phyloP scores from a whole-genome alignment of 2,113 vertebrate species.

The Brachionichthys hirsutus region DNA sequence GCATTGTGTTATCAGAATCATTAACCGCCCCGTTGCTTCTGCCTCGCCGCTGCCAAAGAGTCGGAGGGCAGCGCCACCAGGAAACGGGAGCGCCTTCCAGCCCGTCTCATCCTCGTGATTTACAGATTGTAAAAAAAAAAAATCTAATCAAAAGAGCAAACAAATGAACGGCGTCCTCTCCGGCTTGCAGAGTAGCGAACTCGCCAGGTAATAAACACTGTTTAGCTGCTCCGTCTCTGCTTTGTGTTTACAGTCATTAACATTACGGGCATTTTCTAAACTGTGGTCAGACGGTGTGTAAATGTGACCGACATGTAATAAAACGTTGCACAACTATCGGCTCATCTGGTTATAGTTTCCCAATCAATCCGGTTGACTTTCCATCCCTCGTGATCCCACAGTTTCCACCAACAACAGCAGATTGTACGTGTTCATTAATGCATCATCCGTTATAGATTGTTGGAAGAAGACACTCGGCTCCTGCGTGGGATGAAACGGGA shows the following conservation, averaged over 20 bases:
- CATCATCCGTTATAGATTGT: too few species aligned
- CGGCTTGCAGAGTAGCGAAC: slow-evolving; percentile 38
- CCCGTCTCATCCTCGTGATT: slow-evolving; percentile 17
- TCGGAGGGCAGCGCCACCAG: slow-evolving; percentile 10
- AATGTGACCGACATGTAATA: neutral
- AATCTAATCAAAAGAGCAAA: slow-evolving; percentile 11
- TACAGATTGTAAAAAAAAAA: neutral
- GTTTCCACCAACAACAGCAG: neutral
- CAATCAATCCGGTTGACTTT: too few species aligned
- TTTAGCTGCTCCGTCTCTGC: slow-evolving; percentile 32
- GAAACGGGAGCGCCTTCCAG: slow-evolving; percentile 22
- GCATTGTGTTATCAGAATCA: slow-evolving; percentile 50
- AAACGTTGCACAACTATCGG: slow-evolving; percentile 4
- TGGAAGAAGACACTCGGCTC: too few species aligned
- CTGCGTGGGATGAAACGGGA: too few species aligned
- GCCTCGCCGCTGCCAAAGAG: slow-evolving; percentile 18
- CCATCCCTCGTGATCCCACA: too few species aligned
- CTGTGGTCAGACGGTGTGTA: neutral
- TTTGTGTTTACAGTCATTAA: slow-evolving; percentile 41
- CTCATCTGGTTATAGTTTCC: neutral
- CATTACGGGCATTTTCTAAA: slow-evolving; percentile 13
- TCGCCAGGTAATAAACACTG: slow-evolving; percentile 27
- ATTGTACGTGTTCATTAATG: neutral
- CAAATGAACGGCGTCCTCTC: slow-evolving; percentile 18
- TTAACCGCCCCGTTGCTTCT: slow-evolving; percentile 34